phyloP scores from a whole-genome alignment of 2,113 vertebrate species.

The Oncorhynchus clarkii region DNA sequence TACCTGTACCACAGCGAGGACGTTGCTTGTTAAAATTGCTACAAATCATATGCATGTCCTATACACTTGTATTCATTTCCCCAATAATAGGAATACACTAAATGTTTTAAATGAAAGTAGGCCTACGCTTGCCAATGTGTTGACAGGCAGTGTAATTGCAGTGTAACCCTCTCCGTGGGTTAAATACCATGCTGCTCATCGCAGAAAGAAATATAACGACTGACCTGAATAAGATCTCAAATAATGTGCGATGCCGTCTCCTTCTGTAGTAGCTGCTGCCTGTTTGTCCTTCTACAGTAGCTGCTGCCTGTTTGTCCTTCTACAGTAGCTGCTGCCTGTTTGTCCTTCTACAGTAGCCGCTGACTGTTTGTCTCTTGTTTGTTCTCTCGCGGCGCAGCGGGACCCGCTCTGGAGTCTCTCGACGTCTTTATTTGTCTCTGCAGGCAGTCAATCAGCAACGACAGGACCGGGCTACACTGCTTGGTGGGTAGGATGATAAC shows the following conservation, averaged over 20 bases:
- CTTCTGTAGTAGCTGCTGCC: neutral
- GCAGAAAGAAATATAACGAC: neutral
- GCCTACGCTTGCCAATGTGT: neutral
- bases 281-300: neutral
- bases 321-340: too few species aligned
- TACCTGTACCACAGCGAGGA: neutral
- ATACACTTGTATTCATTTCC: neutral
- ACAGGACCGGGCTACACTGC: too few species aligned
- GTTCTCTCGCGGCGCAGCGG: too few species aligned
- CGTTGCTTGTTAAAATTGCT: neutral
- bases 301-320: too few species aligned
- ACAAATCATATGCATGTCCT: neutral
- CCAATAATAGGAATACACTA: neutral
- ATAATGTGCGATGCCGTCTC: neutral
- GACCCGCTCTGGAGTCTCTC: too few species aligned
- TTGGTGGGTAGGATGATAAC: too few species aligned
- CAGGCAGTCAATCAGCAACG: too few species aligned
- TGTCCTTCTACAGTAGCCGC: too few species aligned
- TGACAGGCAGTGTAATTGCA: neutral
- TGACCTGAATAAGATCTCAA: constrained; percentile 6
- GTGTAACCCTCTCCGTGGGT: neutral
- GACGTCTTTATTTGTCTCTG: too few species aligned
- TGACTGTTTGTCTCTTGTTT: too few species aligned
- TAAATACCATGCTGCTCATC: neutral
- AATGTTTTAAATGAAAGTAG: too few species aligned